Evolutionary conservation across 2,797 vertebrate genomes (phyloP).

Genomic region (Protonibea diacanthus): DNA sequence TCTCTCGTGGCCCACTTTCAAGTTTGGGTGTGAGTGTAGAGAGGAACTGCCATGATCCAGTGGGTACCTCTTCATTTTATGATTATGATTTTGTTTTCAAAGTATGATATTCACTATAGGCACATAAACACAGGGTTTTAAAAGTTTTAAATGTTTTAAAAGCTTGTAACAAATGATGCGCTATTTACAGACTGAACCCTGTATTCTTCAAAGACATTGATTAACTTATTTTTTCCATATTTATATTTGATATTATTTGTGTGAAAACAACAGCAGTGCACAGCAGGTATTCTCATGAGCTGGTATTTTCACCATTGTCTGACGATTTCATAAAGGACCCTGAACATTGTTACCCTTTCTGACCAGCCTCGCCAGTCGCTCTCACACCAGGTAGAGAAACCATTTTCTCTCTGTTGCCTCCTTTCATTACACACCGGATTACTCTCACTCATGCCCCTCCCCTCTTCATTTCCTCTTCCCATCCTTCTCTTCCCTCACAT

Average conservation of each 20-base stretch:
- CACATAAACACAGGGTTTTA: not conserved
- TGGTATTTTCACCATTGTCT: conserved; percentile 8
- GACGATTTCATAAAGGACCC: conserved; percentile 27
- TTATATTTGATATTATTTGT: conserved; percentile 7
- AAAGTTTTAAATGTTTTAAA: not conserved
- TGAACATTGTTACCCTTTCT: conserved; percentile 47
- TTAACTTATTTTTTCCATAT: not conserved
- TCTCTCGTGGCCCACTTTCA: conserved; percentile 20
- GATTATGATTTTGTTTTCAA: not conserved
- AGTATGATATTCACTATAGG: not conserved
- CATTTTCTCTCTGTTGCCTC: conserved; percentile 57
- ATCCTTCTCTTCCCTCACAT: conserved; percentile 44
- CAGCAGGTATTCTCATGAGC: conserved; percentile 2
- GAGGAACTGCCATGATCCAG: not conserved
- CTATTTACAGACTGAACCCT: not conserved
- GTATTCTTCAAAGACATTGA: not conserved
- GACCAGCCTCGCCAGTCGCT: conserved; percentile 22
- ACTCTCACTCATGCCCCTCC: conserved; percentile 52
- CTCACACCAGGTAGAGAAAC: conserved; percentile 48
- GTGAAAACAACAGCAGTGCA: not conserved
- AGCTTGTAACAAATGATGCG: not conserved
- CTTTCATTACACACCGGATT: conserved; percentile 75
- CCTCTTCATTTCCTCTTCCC: conserved; percentile 49
- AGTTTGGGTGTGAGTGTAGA: not conserved
- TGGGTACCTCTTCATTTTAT: not conserved